Base-by-base conservation (phyloP, 1,140 invertebrate genomes). In the Pectinophora gossypiella region DNA sequence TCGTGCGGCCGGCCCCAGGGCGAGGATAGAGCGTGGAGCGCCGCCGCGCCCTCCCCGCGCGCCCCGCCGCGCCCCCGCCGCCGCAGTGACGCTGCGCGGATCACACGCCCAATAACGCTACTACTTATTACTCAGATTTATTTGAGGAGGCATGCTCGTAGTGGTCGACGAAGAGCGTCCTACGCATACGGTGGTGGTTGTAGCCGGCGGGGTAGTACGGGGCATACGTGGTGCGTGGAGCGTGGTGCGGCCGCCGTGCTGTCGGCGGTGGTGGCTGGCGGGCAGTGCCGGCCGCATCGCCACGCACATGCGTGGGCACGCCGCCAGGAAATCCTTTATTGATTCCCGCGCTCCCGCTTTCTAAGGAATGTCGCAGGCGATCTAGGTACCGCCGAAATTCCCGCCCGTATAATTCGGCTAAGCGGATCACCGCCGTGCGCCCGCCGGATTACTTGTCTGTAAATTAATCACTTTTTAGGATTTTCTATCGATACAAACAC, bases 271-370 rank as follows among this genome's bases (percentile, higher is more conserved):
- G 27, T 32, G 2, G 19, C 48, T 44, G 36, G 48, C 5, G n/a
- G 38, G 36, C 27, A 2, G 53, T 44, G 15, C 23, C 46, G 22
- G 21, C 57, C 50, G 51, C 48, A 46, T 22, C 62, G 74, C 69
- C 69, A 86, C 83, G 83, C 83, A 86, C 83, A 86, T 86, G 83
- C 83, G 83, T 86, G 74, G 80, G 79, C 83, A 83, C 61, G 72
- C 68, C 77, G 77, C 80, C 83, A 84, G 80, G 73, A 86, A 86
- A 84, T 86, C 80, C 80, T 83, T 86, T 86, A 86, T 86, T 80
- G 83, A 86, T 84, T 84, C 83, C 83, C 80, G 79, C 79, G 76
- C 78, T 79, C 69, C 69, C 74, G 70, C 61, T 79, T 82, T 77
- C 76, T 84, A 76, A 85, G 76, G 80, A 85, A 85, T 85, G 76